Percentiles rank a stretch among this genome's conserved stretches.
Conservation (phyloP, 2,113 vertebrate species). For the Lepus europaeus region DNA sequence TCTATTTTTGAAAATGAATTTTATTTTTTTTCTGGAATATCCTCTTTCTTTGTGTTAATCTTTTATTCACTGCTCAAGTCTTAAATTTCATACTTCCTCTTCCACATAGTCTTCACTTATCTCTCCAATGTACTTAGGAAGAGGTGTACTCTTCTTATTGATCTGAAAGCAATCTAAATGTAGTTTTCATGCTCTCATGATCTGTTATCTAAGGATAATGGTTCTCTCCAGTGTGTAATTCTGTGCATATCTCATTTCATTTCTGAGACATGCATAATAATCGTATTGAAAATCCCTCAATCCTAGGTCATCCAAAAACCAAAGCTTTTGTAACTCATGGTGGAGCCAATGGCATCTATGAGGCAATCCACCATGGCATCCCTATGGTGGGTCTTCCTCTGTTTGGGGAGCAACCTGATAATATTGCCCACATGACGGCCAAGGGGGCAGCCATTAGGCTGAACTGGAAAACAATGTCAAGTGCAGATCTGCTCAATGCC, state of each 20-base stretch:
- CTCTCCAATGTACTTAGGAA: neutral
- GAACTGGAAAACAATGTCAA: slow-evolving; percentile 85
- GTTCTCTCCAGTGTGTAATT: no score
- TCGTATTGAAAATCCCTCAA: neutral
- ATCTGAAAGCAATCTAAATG: no score
- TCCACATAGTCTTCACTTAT: neutral
- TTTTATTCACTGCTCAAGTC: neutral
- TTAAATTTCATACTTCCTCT: neutral
- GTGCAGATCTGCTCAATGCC: slow-evolving; percentile 86
- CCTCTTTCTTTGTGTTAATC: no score
- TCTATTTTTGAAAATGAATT: neutral
- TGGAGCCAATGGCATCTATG: slow-evolving; percentile 92
- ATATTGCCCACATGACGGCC: slow-evolving; percentile 86
- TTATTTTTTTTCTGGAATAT: neutral
- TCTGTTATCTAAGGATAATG: no score
- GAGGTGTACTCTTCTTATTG: neutral
- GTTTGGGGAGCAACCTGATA: slow-evolving; percentile 90
- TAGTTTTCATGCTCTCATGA: no score
- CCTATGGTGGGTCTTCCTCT: slow-evolving; percentile 91
- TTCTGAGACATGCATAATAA: rapidly evolving
- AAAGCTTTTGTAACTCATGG: slow-evolving; percentile 92
- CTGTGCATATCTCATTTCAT: neutral
- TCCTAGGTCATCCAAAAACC: slow-evolving; percentile 89
- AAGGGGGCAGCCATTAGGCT: slow-evolving; percentile 89
- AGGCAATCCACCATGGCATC: slow-evolving; percentile 91